Evolutionary conservation across 2,888 invertebrate genomes (phyloP).

Genomic region (Drosophila tripunctata): DNA sequence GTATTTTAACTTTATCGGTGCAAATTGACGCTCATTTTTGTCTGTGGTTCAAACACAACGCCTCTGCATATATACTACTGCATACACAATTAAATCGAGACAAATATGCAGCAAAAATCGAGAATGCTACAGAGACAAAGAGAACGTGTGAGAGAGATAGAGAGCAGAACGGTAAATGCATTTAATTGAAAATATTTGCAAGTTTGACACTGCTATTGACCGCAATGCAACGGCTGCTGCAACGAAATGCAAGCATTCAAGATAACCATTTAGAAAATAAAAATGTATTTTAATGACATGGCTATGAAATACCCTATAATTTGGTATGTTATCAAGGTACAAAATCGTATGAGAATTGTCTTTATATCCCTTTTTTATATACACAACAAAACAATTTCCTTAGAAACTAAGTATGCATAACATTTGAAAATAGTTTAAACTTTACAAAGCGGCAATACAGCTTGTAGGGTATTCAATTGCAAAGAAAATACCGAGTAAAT

Average conservation of each 20-base stretch:
- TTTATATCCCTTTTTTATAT: no score
- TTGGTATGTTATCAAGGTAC: background rate
- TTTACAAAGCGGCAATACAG: no score
- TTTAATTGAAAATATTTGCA: constrained; percentile 76
- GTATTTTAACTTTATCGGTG: constrained; percentile 40
- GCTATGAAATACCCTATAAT: constrained; percentile 13
- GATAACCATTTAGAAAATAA: constrained; percentile 41
- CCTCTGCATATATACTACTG: constrained; percentile 36
- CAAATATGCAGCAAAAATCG: constrained; percentile 47
- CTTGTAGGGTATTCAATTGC: constrained; percentile 3
- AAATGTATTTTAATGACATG: background rate
- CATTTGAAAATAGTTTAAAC: no score
- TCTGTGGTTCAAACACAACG: constrained; percentile 18
- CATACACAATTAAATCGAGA: constrained; percentile 61
- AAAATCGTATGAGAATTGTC: no score
- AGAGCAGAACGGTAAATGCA: constrained; percentile 35
- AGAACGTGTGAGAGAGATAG: background rate
- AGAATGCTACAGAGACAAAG: constrained; percentile 3
- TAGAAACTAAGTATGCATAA: no score
- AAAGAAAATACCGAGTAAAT: constrained; percentile 6
- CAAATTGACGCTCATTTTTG: constrained; percentile 33
- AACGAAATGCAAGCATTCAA: constrained; percentile 29
- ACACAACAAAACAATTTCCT: no score
- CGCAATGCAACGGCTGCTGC: constrained; percentile 60
- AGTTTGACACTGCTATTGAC: constrained; percentile 71